Percentiles rank a stretch among this genome's conserved stretches.
Evolutionary conservation across 35 echinoderm and acorn worm species (phyloP).

Genomic region (Heliocidaris tuberculata): DNA sequence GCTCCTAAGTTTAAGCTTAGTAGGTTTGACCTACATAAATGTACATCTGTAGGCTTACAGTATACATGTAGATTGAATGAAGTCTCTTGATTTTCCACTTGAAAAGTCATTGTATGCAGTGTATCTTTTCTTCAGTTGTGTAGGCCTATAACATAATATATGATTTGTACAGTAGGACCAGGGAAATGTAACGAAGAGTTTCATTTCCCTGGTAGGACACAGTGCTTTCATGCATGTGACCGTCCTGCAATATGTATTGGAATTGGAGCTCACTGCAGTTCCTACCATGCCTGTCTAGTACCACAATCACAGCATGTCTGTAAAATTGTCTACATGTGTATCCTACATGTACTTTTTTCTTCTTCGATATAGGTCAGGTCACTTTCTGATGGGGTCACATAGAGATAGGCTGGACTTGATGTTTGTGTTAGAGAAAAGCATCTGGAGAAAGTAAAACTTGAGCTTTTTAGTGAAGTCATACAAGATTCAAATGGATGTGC

Average conservation of each 20-base stretch:
- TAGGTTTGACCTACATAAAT: too few relatives aligned
- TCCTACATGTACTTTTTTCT: constrained; percentile 1
- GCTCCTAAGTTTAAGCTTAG: too few relatives aligned
- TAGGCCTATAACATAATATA: not conserved
- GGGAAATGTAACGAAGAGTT: too few relatives aligned
- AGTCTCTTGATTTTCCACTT: too few relatives aligned
- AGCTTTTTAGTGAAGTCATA: not conserved
- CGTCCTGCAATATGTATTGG: not conserved
- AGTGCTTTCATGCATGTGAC: not conserved
- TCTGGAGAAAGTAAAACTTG: constrained; percentile 17
- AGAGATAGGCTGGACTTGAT: not conserved
- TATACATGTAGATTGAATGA: too few relatives aligned
- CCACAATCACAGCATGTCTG: not conserved
- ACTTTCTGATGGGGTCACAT: not conserved
- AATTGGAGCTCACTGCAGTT: not conserved
- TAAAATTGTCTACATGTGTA: constrained; percentile 5
- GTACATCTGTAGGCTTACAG: too few relatives aligned
- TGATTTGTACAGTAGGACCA: not conserved
- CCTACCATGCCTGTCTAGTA: not conserved
- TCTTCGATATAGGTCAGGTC: constrained; percentile 10
- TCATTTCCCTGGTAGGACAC: not conserved
- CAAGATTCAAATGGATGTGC: not conserved
- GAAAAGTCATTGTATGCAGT: not conserved
- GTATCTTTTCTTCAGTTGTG: not conserved
- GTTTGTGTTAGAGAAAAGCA: not conserved